phyloP scores from a whole-genome alignment of 2,113 vertebrate genomes.

The Scomber colias region DNA sequence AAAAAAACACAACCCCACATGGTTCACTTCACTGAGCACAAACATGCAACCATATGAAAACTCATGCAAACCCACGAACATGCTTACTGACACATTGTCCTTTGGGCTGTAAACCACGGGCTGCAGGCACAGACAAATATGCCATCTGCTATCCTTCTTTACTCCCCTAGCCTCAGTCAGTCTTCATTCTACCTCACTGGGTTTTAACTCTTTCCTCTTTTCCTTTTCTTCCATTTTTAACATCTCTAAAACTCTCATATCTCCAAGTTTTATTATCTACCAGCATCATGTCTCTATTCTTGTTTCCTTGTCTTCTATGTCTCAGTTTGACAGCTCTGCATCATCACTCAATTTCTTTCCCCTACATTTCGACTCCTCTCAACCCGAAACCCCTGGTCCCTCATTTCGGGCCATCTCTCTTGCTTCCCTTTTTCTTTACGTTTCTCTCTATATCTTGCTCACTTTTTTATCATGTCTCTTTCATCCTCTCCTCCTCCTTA shows the following conservation, averaged over 20 bases:
- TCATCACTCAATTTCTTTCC: conserved; percentile 5
- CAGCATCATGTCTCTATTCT: not conserved
- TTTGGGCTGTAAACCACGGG: conserved; percentile 51
- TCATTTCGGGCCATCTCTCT: conserved; percentile 25
- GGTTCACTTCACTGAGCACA: conserved; percentile 15
- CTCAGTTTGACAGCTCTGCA: conserved; percentile 13
- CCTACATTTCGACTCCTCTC: conserved; percentile 28
- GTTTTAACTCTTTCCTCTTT: not conserved
- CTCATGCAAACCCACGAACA: conserved; percentile 20
- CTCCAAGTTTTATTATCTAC: conserved; percentile 32
- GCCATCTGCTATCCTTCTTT: conserved; percentile 64
- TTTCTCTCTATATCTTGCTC: conserved; percentile 29
- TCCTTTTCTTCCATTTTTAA: conserved; percentile 28
- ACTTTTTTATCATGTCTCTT: conserved; percentile 47
- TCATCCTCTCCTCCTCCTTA: conserved; percentile 62
- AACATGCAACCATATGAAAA: conserved; percentile 30
- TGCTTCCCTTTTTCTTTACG: conserved; percentile 19
- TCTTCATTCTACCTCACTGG: conserved; percentile 24
- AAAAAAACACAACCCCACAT: not conserved
- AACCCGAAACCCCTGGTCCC: not conserved
- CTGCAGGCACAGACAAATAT: conserved; percentile 40
- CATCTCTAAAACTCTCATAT: conserved; percentile 21
- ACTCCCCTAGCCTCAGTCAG: conserved; percentile 22
- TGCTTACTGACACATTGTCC: conserved; percentile 38
- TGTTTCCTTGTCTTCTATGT: not conserved